These are phyloP conservation scores for Microcaecilia unicolor DNA, from an alignment of 2,797 vertebrate genomes.

Conservation along the genomic window DNA sequence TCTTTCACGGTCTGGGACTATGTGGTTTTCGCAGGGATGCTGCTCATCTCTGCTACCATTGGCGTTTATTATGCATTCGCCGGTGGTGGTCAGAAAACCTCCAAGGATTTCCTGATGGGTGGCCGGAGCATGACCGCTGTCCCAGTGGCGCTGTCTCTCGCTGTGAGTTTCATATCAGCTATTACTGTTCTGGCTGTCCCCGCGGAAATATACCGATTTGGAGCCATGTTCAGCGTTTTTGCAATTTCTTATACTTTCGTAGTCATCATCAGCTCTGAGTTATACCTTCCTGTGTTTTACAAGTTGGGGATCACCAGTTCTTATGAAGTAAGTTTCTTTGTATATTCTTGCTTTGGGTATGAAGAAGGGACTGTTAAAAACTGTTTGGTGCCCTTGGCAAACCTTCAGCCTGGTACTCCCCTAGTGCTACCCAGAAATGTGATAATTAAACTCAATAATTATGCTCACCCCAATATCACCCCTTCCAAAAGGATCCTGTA, in stretches of 20 bases:
- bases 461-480: too few relatives aligned
- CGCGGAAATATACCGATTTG: constrained; percentile 62
- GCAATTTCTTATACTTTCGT: constrained; percentile 44
- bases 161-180: constrained; percentile 73
- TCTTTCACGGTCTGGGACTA: constrained; percentile 58
- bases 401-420: too few relatives aligned
- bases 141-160: constrained; percentile 64
- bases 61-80: constrained; percentile 59
- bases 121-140: constrained; percentile 55
- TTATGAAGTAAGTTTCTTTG: constrained; percentile 69
- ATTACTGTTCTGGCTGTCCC: constrained; percentile 65
- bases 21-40: constrained; percentile 59
- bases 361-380: too few relatives aligned
- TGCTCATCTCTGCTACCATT: constrained; percentile 54
- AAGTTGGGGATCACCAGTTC: constrained; percentile 64
- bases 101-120: constrained; percentile 58
- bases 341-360: too few relatives aligned
- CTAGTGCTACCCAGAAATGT: too few relatives aligned
- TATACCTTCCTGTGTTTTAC: constrained; percentile 71
- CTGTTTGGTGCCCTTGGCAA: too few relatives aligned
- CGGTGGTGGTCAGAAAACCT: constrained; percentile 35
- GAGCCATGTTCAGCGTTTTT: constrained; percentile 46
- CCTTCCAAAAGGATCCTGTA: too few relatives aligned
- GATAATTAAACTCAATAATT: too few relatives aligned
- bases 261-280: constrained; percentile 56